Percentiles rank a stretch among this genome's conserved stretches.
phyloP scores from a whole-genome alignment of 2,113 vertebrate species.

The Kryptolebias marmoratus region DNA sequence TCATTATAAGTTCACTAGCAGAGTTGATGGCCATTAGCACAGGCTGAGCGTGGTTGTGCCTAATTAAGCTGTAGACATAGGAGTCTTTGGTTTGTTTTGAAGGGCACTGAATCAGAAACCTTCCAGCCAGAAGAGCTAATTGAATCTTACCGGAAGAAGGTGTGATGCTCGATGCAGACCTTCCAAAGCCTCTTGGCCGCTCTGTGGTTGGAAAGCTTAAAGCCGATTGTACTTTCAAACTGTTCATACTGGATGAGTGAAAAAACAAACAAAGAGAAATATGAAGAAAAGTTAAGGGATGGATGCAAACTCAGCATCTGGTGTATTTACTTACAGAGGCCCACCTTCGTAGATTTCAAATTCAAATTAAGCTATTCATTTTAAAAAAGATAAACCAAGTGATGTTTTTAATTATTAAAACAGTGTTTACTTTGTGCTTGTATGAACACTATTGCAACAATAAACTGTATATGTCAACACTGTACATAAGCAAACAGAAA shows the following conservation, averaged over 20 bases:
- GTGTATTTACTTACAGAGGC: neutral
- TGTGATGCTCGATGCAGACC: conserved; percentile 99
- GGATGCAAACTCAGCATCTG: neutral
- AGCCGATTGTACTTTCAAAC: conserved; percentile 98
- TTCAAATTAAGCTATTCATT: neutral
- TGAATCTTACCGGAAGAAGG: conserved; percentile 92
- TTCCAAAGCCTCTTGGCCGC: conserved; percentile 98
- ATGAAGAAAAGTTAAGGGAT: neutral
- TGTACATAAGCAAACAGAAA: neutral
- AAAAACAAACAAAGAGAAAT: conserved; percentile 2
- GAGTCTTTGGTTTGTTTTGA: conserved; percentile 14
- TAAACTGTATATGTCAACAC: neutral
- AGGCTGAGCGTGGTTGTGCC: neutral
- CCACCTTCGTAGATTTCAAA: neutral
- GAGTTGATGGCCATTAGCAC: neutral
- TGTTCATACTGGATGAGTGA: conserved; percentile 88
- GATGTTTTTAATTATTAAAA: neutral
- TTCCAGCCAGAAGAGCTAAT: neutral
- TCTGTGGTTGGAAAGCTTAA: conserved; percentile 97
- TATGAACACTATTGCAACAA: conserved; percentile 3
- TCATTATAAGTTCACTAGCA: neutral
- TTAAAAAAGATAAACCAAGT: no score
- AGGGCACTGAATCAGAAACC: neutral
- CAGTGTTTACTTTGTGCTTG: neutral
- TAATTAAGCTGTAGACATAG: conserved; percentile 7